Base-by-base conservation (phyloP, 1,140 invertebrate species). In the Drosophila baimaii region DNA sequence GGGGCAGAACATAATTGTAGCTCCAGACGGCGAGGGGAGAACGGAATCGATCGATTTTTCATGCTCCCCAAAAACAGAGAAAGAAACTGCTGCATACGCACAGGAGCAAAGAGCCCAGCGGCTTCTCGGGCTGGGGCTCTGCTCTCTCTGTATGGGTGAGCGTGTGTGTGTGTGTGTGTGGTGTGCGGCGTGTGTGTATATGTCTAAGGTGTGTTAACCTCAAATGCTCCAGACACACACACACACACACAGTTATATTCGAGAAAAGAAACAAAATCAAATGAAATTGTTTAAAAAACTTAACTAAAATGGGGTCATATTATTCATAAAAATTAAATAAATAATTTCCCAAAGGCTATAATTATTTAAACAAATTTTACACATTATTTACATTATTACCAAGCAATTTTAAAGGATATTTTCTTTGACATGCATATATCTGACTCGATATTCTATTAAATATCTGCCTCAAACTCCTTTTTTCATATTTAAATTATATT, bases 171-270 rank as follows among this genome's bases (percentile, higher is more conserved):
- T 61, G 31, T 49, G 23, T 62, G 33, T 61, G 49, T 77, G 46
- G 51, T 71, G 61, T 77, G 59, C 31, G 75, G 62, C 70, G 65
- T 82, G 89, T 91, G 73, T 91, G 84, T 91, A 91, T 74, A 82
- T 82, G 81, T 82, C 81, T 89, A 91, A 91, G 89, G 89, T 91
- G 89, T 91, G 89, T 91, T 91, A 91, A 90, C 84, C 89, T 91
- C 89, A 90, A 90, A 77, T 77, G 71, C 49, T 72, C 59, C 66
- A 57, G 51, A 65, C 74, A 70, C 61, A 84, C 61, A 68, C 41
- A 59, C 37, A 77, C 27, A n/a, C n/a, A n/a, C n/a, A n/a, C n/a
- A n/a, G n/a, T n/a, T n/a, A n/a, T n/a, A n/a, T n/a, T 21, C 8
- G 33, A 31, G 33, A 35, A 31, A n/a, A 17, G 5, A 25, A 43